Percentiles rank a stretch among this genome's conserved stretches.
Conservation (phyloP, 2,797 vertebrate genomes). For the Syncerus caffer region DNA sequence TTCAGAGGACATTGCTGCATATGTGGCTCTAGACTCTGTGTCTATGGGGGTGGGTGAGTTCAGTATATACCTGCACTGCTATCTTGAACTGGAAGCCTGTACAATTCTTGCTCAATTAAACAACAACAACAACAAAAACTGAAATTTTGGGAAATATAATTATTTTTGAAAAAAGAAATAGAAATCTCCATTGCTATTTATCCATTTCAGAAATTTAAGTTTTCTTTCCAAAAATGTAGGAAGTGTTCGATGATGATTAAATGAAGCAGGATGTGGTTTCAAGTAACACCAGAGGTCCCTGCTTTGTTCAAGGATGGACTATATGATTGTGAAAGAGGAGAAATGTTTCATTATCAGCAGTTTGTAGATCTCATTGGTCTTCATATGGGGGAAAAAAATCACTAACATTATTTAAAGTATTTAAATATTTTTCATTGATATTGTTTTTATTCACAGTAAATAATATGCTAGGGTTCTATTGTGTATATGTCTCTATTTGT, state of each 20-base stretch:
- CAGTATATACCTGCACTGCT: not conserved
- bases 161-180: not conserved
- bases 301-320: not conserved
- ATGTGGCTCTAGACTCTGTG: not conserved
- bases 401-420: not conserved
- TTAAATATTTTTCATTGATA: not conserved
- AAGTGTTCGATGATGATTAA: not conserved
- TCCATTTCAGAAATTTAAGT: not conserved
- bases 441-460: not conserved
- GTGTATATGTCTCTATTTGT: not conserved
- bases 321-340: not conserved
- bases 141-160: not conserved
- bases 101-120: not conserved
- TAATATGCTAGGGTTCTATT: not conserved
- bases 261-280: not conserved
- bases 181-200: not conserved
- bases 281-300: not conserved
- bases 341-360: not conserved
- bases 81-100: not conserved
- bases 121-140: not conserved
- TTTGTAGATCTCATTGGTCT: not conserved
- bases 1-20: not conserved
- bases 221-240: not conserved
- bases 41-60: not conserved
- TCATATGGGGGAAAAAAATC: not conserved